Evolutionary conservation across 2,797 vertebrate species (phyloP).

Genomic region (Xenops minutus): DNA sequence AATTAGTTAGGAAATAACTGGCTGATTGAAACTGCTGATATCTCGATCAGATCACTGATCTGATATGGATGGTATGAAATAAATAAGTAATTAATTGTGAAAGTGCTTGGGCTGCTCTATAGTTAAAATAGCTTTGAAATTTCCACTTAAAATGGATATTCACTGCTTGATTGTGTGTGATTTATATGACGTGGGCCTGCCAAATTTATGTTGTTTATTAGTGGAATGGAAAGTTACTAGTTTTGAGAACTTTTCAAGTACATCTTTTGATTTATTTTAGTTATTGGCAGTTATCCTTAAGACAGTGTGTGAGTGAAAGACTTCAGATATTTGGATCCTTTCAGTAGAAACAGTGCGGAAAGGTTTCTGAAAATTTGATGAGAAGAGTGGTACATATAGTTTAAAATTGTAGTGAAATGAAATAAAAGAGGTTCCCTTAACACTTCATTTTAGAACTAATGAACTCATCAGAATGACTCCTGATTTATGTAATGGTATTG

Average conservation of each 20-base stretch:
- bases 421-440: background rate
- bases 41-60: slow-evolving; percentile 50
- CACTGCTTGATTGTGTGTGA: background rate
- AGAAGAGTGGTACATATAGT: background rate
- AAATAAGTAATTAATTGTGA: slow-evolving; percentile 50
- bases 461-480: background rate
- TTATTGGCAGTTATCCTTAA: background rate
- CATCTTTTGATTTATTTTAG: slow-evolving; percentile 14
- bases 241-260: background rate
- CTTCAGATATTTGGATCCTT: background rate
- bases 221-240: background rate
- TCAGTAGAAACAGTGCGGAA: background rate
- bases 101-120: background rate
- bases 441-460: background rate
- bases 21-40: slow-evolving; percentile 44
- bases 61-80: slow-evolving; percentile 52
- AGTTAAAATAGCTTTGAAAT: slow-evolving; percentile 32
- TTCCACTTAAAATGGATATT: slow-evolving; percentile 33
- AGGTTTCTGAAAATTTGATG: background rate
- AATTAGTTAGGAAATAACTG: slow-evolving; percentile 62
- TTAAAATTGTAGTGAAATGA: background rate
- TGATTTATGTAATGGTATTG: background rate
- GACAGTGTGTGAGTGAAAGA: background rate
- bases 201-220: slow-evolving; percentile 27
- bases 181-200: background rate